phyloP scores from a whole-genome alignment of 2,797 vertebrate species.

The Cryptoprocta ferox region DNA sequence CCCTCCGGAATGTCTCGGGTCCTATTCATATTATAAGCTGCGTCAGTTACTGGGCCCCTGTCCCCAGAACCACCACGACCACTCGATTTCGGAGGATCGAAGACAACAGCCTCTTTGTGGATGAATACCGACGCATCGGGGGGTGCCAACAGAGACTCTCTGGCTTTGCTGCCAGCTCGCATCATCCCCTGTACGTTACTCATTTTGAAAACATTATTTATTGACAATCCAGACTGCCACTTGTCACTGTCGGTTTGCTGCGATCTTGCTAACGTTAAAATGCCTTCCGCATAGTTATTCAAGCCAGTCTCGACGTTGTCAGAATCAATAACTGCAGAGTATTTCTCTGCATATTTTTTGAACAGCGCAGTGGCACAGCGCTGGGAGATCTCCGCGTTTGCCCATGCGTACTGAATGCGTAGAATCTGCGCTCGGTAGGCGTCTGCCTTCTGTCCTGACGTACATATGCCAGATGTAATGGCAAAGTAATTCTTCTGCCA shows the following conservation, averaged over 20 bases:
- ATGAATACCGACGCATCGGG: slow-evolving; percentile 85
- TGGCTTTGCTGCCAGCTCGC: slow-evolving; percentile 80
- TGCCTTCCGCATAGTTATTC: slow-evolving; percentile 95
- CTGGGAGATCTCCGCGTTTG: slow-evolving; percentile 93
- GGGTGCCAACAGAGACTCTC: slow-evolving; percentile 83
- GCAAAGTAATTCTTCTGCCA: slow-evolving; percentile 97
- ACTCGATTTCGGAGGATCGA: slow-evolving; percentile 60
- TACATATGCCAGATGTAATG: slow-evolving; percentile 91
- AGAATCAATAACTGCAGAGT: slow-evolving; percentile 94
- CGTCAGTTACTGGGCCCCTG: slow-evolving; percentile 21
- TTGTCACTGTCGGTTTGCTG: slow-evolving; percentile 94
- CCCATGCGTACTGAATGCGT: slow-evolving; percentile 96
- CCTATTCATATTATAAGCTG: slow-evolving; percentile 53
- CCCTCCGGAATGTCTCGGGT: slow-evolving; percentile 24
- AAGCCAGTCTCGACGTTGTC: slow-evolving; percentile 92
- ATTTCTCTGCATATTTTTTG: slow-evolving; percentile 93
- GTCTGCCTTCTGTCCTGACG: slow-evolving; percentile 94
- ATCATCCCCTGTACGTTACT: slow-evolving; percentile 91
- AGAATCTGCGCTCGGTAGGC: slow-evolving; percentile 94
- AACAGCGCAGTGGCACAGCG: slow-evolving; percentile 92
- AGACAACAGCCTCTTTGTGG: slow-evolving; percentile 83
- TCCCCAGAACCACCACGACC: slow-evolving; percentile 53
- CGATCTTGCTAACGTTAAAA: slow-evolving; percentile 92
- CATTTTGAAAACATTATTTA: slow-evolving; percentile 90
- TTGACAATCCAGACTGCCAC: slow-evolving; percentile 94